Evolutionary conservation across 2,113 vertebrate genomes (phyloP), one percentile per base, ranked within the genome.

Genomic region (Chunga burmeisteri): DNA sequence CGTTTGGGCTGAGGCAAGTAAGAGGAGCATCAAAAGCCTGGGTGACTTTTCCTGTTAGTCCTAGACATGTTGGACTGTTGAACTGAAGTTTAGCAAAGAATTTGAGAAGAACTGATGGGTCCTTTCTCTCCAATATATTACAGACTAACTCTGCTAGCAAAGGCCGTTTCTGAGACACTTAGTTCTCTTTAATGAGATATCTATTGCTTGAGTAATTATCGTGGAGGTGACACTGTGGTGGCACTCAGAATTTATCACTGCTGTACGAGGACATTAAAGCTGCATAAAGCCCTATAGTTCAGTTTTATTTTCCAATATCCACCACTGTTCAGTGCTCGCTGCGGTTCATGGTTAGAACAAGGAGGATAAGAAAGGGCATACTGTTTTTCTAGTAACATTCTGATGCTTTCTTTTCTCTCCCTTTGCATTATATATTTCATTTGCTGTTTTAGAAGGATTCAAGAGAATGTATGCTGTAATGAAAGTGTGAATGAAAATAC

Each of bases 401-500:
- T 85, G 13, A 6, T 65, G 40, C 53, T 84, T 67, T 82, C 26
- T 84, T 95, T 84, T 77, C 30, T 79, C n/a, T 80, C 3, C 25
- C 42, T 88, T 56, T 83, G 68, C 72, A n/a, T 86, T 96, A 96
- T 38, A 73, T 27, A 50, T 91, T 95, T 93, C 78, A 4, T 75
- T 94, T 94, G 40, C 88, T 73, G 30, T 72, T 95, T 91, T 59
- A 22, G 46, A 81, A 81, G 70, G 9, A 82, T 91, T 79, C 56
- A 86, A 67, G 72, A 44, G 71, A 70, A 73, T 80, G n/a, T 73
- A 65, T 96, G 34, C 71, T 86, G 32, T 93, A 95, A 68, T 89
- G 81, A 90, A 81, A 93, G 40, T 7, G 1, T 55, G 86, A 93
- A 93, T 73, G 59, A 83, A 97, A 96, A 91, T 88, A 38, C 52